Base-by-base conservation (phyloP, 37 sponge, comb jelly and placozoan genomes). In the Geodia barretti region DNA sequence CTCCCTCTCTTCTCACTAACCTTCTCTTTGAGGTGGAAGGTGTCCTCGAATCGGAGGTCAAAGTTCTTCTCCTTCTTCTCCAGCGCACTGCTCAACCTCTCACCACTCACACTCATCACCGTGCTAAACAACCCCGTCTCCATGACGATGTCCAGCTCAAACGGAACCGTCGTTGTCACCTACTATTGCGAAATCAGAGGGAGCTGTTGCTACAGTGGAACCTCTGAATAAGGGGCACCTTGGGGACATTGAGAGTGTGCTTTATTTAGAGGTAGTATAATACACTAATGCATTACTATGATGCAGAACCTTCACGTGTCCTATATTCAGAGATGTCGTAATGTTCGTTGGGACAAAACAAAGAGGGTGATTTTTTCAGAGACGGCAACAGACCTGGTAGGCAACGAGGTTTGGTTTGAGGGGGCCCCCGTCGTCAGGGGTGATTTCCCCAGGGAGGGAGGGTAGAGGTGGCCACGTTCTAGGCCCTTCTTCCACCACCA, bases 81-180 rank as follows among this genome's bases (percentile, higher is more conserved):
- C 73, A 94, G 41, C 35, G 63, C 85, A 30, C 8, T 41, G 36
- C 85, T 80, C 68, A 90, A 79, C 33, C 73, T 73, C 36, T 87
- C 64, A 43, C 95, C 79, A 62, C 76, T 70, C 62, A 78, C 66
- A 74, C 88, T 76, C 76, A 88, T 29, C 30, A 82, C 72, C 0
- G 88, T 68, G 37, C 88, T 88, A 42, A 82, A 76, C 60, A 68
- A 23, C 4, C 86, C 81, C 3, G 83, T 60, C 76, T 81, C 79
- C 79, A 84, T 89, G 47, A 88, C 84, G 62, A 94, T 73, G 68
- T 96, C 97, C 5, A 94, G 26, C 60, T 81, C 79, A 66, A 94
- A 81, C 1, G 97, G 97, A 35, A 78, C 70, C 8, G 34, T 32
- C 31, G 86, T 65, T 5, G 88, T 89, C 34, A 93, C 24, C 83